These are phyloP conservation scores for Apodemia mormo DNA, from an alignment of 2,888 invertebrate genomes.

Conservation along the genomic window DNA sequence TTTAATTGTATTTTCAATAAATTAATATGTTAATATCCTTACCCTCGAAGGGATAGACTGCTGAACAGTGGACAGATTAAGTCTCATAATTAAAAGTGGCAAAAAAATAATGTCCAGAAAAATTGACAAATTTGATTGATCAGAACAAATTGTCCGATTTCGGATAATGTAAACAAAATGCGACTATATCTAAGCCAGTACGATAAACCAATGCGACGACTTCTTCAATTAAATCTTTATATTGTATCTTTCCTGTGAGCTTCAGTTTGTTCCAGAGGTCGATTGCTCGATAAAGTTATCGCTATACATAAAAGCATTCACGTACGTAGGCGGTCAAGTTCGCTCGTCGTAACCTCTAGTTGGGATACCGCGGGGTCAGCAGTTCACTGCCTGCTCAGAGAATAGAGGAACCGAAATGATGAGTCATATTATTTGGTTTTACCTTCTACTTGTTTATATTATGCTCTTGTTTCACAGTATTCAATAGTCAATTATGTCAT, in stretches of 20 bases:
- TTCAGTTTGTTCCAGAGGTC: not conserved
- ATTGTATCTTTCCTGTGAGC: not conserved
- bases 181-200: too few relatives aligned
- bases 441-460: constrained; percentile 56
- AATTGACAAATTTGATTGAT: too few relatives aligned
- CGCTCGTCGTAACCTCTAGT: constrained; percentile 62
- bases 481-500: not conserved
- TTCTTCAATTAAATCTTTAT: not conserved
- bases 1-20: too few relatives aligned
- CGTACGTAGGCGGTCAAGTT: constrained; percentile 73
- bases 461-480: constrained; percentile 57
- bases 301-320: constrained; percentile 41
- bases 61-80: too few relatives aligned
- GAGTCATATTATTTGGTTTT: constrained; percentile 63
- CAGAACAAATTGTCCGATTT: too few relatives aligned
- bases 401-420: constrained; percentile 54
- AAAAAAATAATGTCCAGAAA: too few relatives aligned
- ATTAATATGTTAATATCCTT: too few relatives aligned
- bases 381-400: constrained; percentile 46
- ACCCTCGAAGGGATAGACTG: too few relatives aligned
- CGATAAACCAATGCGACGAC: not conserved
- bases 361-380: constrained; percentile 58
- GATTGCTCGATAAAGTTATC: constrained; percentile 28
- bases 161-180: too few relatives aligned
- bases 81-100: too few relatives aligned